Percentiles rank a stretch among this genome's conserved stretches.
Conservation (phyloP, 2,888 invertebrate species). For the Athetis lepigone region DNA sequence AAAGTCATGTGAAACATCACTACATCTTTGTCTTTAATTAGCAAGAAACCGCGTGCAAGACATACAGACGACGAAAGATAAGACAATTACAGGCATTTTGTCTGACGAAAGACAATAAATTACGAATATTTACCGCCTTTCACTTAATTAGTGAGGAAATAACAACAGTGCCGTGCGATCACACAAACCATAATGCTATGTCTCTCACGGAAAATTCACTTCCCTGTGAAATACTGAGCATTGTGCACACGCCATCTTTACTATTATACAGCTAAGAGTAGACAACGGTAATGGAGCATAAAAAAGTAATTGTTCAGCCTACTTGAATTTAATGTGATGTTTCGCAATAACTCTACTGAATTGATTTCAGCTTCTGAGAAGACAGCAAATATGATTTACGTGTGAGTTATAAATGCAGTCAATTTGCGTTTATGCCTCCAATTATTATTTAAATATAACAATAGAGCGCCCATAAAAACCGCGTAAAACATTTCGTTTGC, state of each 20-base stretch:
- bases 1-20: slow-evolving; percentile 12
- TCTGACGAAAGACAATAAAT: slow-evolving; percentile 52
- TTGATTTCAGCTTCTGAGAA: slow-evolving; percentile 30
- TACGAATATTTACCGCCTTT: slow-evolving; percentile 41
- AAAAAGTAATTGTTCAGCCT: slow-evolving; percentile 16
- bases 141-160: slow-evolving; percentile 62
- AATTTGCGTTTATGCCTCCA: background rate
- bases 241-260: slow-evolving; percentile 48
- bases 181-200: slow-evolving; percentile 46
- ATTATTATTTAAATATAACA: background rate
- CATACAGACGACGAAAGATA: slow-evolving; percentile 45
- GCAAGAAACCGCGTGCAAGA: slow-evolving; percentile 24
- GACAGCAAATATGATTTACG: background rate
- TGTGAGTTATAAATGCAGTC: background rate
- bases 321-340: slow-evolving; percentile 15
- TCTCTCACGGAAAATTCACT: slow-evolving; percentile 61
- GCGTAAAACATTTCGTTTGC: background rate
- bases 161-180: slow-evolving; percentile 34
- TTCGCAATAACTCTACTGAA: slow-evolving; percentile 17
- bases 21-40: slow-evolving; percentile 28
- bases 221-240: slow-evolving; percentile 58
- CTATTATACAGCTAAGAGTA: slow-evolving; percentile 37
- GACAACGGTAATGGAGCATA: slow-evolving; percentile 30
- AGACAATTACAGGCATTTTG: slow-evolving; percentile 51
- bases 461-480: background rate